Base-by-base conservation (phyloP, 2,113 vertebrate genomes). In the Thoracochromis brauschi region DNA sequence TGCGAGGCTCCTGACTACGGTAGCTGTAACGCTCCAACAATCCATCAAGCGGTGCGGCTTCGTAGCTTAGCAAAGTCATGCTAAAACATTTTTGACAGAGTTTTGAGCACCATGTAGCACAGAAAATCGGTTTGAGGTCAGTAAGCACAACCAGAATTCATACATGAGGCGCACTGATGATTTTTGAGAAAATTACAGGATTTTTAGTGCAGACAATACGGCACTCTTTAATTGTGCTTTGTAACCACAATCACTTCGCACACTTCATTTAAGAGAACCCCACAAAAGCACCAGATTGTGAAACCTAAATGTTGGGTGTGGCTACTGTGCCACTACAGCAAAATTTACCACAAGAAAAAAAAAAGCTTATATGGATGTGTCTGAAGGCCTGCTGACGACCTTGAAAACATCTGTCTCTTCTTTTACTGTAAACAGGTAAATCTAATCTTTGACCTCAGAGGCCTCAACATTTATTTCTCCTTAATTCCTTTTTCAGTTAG, bases 21-120 rank as follows among this genome's bases (percentile, higher is more conserved):
- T 0, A 58, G 55, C 5, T 0, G 2, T 29, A 29, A 58, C 0
- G 8, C 1, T 58, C 8, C 26, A 0, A 58, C 57, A 60, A 17
- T 31, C 26, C 26, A 10, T 60, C 57, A 17, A 17, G 26, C 1
- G 0, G 2, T 4, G 29, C 0, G 3, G 5, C 57, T 60, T 17
- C 2, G 0, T 60, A 33, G 57, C 14, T 33, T 3, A 60, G 3
- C 29, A 58, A 58, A 58, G 55, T 58, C 1, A 0, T 4, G 1
- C 26, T 58, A 58, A 17, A 58, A 58, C 26, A 17, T 16, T 29
- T 26, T 29, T 58, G 26, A 58, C 57, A 6, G 5, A 58, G 0
- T 31, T 58, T 6, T 31, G 3, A 58, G 14, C 14, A 0, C 26
- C 3, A 0, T 58, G 57, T 58, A 31, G 5, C 57, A 17, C 8